These are phyloP conservation scores for Lophius piscatorius DNA, from an alignment of 2,113 vertebrate species.

Conservation along the genomic window DNA sequence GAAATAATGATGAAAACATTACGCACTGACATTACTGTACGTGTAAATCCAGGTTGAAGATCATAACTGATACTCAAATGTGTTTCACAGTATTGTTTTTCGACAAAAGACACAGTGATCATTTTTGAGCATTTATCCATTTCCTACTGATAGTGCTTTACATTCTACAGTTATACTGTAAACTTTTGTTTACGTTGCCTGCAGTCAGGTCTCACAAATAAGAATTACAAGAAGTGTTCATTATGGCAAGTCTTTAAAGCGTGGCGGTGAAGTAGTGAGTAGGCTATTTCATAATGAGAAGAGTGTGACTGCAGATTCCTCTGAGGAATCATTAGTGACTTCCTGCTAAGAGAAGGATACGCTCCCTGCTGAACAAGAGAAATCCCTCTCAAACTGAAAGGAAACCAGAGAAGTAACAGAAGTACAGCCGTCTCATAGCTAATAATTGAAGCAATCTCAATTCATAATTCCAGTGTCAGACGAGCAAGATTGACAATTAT, in stretches of 20 bases:
- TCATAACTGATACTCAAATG: background rate
- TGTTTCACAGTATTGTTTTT: no score
- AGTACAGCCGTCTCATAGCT: slow-evolving; percentile 10
- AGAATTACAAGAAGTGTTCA: background rate
- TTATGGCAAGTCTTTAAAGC: slow-evolving; percentile 5
- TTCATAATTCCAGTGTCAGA: slow-evolving; percentile 19
- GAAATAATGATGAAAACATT: background rate
- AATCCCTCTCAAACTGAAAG: slow-evolving; percentile 47
- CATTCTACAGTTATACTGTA: no score
- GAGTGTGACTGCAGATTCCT: slow-evolving; percentile 52
- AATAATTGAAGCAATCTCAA: slow-evolving; percentile 19
- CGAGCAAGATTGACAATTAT: slow-evolving; percentile 26
- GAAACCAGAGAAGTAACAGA: slow-evolving; percentile 19
- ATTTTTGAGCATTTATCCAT: no score
- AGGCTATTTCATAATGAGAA: slow-evolving; percentile 45
- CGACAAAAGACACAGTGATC: background rate
- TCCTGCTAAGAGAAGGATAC: slow-evolving; percentile 48
- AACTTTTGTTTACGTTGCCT: background rate
- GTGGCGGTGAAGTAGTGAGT: slow-evolving; percentile 21
- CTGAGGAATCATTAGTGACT: slow-evolving; percentile 75
- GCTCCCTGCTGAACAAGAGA: slow-evolving; percentile 67
- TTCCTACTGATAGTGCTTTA: background rate
- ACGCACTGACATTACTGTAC: background rate
- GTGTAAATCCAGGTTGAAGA: background rate
- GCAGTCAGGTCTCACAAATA: background rate